phyloP scores from a whole-genome alignment of 1,140 invertebrate genomes.

The Eciton burchellii region DNA sequence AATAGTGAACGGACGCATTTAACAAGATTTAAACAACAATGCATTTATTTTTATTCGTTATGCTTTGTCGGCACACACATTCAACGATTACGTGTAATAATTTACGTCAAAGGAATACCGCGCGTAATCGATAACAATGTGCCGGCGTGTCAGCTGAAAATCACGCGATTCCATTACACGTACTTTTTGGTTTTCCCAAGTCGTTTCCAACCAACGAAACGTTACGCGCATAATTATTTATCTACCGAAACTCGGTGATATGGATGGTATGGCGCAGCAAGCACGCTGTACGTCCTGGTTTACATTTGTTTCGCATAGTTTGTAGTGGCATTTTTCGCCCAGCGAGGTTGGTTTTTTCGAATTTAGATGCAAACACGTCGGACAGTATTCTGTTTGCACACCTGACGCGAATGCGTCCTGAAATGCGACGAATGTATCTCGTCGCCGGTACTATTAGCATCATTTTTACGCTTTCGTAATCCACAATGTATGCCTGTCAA shows the following conservation, averaged over 20 bases:
- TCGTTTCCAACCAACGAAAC: slow-evolving; percentile 63
- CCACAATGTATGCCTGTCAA: neutral
- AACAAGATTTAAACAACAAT: slow-evolving; percentile 17
- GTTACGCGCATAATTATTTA: slow-evolving; percentile 53
- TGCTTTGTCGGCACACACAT: neutral
- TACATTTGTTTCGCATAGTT: slow-evolving; percentile 56
- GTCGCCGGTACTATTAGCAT: slow-evolving; percentile 26
- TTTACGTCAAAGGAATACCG: slow-evolving; percentile 33
- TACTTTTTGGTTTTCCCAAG: neutral
- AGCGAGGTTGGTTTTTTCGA: slow-evolving; percentile 49
- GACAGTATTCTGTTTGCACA: slow-evolving; percentile 61
- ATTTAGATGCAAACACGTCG: slow-evolving; percentile 66
- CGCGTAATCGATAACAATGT: slow-evolving; percentile 30
- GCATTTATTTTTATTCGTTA: slow-evolving; percentile 15
- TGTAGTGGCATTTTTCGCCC: slow-evolving; percentile 55
- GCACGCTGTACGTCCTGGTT: slow-evolving; percentile 40
- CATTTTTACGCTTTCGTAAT: slow-evolving; percentile 18
- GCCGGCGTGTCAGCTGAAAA: slow-evolving; percentile 48
- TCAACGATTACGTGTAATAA: slow-evolving; percentile 30
- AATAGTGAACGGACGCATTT: neutral
- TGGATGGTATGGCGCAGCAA: slow-evolving; percentile 34
- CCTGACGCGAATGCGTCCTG: slow-evolving; percentile 41
- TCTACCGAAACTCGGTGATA: slow-evolving; percentile 50
- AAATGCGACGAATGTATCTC: slow-evolving; percentile 42
- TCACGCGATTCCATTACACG: slow-evolving; percentile 28